Evolutionary conservation across 1,140 invertebrate genomes (phyloP).

Genomic region (Mycetomoellerius zeteki): DNA sequence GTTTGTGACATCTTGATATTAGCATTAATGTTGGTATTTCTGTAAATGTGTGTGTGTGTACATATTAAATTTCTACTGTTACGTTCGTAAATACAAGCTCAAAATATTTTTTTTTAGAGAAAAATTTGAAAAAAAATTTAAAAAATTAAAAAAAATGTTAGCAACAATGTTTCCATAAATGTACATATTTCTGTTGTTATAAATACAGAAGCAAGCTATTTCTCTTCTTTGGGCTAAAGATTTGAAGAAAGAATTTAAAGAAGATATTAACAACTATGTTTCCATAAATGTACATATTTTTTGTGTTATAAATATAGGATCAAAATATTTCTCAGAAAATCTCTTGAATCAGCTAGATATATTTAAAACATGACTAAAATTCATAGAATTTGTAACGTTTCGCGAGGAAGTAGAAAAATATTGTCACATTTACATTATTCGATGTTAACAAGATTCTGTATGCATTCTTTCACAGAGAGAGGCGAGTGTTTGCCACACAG

Average conservation of each 20-base stretch:
- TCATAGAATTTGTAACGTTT: not conserved
- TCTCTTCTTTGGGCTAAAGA: not conserved
- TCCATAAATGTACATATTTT: too few relatives aligned
- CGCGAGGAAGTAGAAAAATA: not conserved
- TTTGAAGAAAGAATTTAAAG: not conserved
- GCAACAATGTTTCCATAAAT: not conserved
- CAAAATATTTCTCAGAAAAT: not conserved
- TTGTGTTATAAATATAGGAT: too few relatives aligned
- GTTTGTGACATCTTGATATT: not conserved
- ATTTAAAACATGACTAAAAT: not conserved
- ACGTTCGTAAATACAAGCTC: not conserved
- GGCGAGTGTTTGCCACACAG: conserved; percentile 92
- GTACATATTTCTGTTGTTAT: not conserved
- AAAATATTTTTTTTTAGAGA: too few relatives aligned
- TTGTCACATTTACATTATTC: not conserved
- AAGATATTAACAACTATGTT: too few relatives aligned
- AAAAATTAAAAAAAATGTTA: not conserved
- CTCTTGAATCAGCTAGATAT: not conserved
- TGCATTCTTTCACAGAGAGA: conserved; percentile 87
- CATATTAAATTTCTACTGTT: not conserved
- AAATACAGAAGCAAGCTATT: not conserved
- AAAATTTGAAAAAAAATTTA: too few relatives aligned
- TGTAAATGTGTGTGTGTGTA: not conserved
- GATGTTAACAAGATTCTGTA: not conserved
- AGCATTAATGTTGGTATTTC: not conserved